These are phyloP conservation scores for Polypedilum pembai DNA, from an alignment of 1,140 invertebrate genomes.

Conservation along the genomic window DNA sequence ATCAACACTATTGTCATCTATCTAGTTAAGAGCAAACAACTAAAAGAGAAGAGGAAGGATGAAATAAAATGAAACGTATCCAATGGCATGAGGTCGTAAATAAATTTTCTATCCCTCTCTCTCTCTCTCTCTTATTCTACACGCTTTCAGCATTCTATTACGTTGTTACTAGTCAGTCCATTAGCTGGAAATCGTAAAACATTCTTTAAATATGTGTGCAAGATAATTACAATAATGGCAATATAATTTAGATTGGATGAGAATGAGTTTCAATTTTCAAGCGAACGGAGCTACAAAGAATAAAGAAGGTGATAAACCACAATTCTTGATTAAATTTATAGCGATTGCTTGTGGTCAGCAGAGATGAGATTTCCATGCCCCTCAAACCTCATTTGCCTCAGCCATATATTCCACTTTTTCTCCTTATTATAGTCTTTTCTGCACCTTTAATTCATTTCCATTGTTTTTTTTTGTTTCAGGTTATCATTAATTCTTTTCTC, in stretches of 20 bases:
- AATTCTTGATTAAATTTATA: constrained; percentile 20
- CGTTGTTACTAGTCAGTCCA: neutral
- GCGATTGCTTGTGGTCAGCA: constrained; percentile 9
- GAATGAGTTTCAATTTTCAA: no score
- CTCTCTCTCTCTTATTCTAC: neutral
- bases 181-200: neutral
- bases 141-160: neutral
- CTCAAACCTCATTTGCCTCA: neutral
- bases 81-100: no score
- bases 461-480: constrained; percentile 2
- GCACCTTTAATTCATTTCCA: constrained; percentile 17
- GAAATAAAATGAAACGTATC: no score
- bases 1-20: no score
- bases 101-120: no score
- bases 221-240: neutral
- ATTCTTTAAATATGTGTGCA: constrained; percentile 12
- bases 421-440: neutral
- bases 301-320: neutral
- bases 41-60: no score
- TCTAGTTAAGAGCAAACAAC: no score
- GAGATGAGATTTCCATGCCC: neutral
- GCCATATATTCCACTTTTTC: neutral
- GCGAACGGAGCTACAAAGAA: neutral
- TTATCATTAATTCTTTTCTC: constrained; percentile 4
- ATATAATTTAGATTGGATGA: neutral